Conservation (phyloP, 2,888 invertebrate genomes). For the Parasteatoda lunata region DNA sequence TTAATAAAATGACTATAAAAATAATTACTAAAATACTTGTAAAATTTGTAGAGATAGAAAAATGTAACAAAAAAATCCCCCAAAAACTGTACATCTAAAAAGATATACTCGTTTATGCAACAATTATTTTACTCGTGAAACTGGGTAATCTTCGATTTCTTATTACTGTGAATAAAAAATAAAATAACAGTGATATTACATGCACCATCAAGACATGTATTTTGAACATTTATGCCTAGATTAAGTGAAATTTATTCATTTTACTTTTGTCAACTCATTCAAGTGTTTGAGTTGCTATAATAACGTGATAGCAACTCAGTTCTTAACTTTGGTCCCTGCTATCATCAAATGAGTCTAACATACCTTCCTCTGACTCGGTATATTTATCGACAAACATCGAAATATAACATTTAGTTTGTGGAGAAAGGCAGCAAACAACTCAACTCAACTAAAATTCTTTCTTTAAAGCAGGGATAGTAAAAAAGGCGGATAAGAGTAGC, state of each 20-base stretch:
- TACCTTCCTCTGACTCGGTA: background rate
- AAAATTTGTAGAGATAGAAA: background rate
- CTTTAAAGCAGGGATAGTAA: background rate
- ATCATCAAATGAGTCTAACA: background rate
- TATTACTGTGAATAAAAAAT: background rate
- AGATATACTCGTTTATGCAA: background rate
- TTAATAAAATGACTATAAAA: background rate
- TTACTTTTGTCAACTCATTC: too few relatives aligned
- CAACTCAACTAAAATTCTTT: background rate
- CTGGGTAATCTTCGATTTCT: background rate
- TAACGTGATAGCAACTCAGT: background rate
- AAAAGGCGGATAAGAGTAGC: background rate
- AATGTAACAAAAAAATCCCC: background rate
- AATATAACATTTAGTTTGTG: background rate
- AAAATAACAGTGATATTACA: conserved; percentile 1
- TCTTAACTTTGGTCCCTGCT: background rate
- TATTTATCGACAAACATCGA: too few relatives aligned
- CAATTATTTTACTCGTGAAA: background rate
- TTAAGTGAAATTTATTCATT: too few relatives aligned
- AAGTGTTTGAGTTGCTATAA: background rate
- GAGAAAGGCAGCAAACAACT: background rate
- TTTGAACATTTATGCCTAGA: background rate
- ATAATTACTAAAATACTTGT: conserved; percentile 12
- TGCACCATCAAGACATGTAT: background rate
- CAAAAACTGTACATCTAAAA: conserved; percentile 2